Evolutionary conservation across 1,140 invertebrate genomes (phyloP).

Genomic region (Leptestheria dahalacensis): DNA sequence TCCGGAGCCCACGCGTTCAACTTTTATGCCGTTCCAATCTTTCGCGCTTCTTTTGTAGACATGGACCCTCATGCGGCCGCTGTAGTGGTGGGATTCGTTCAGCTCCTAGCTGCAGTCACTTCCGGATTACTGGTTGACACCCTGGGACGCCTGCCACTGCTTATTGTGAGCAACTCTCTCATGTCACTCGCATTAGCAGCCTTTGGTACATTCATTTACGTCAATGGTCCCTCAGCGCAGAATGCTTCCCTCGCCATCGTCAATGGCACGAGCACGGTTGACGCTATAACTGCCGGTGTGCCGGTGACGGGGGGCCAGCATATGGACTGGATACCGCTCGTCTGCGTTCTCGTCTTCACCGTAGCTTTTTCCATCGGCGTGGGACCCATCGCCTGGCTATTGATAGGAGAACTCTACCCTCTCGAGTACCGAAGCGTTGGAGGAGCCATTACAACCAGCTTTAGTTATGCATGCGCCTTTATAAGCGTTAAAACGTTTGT

Average conservation of each 20-base stretch:
- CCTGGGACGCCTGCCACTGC: constrained; percentile 54
- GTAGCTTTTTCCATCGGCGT: constrained; percentile 74
- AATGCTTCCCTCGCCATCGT: neutral
- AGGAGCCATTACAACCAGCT: constrained; percentile 65
- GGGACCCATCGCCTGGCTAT: constrained; percentile 72
- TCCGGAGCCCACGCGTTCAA: constrained; percentile 66
- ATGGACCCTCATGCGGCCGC: constrained; percentile 66
- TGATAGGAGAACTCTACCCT: constrained; percentile 75
- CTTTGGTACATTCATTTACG: constrained; percentile 64
- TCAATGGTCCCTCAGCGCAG: constrained; percentile 28
- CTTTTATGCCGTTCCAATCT: constrained; percentile 65
- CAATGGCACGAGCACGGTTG: constrained; percentile 21
- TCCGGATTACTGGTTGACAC: constrained; percentile 65
- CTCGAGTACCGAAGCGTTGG: constrained; percentile 67
- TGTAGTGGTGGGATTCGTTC: constrained; percentile 58
- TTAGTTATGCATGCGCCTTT: constrained; percentile 76
- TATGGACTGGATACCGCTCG: constrained; percentile 61
- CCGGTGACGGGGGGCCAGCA: constrained; percentile 27
- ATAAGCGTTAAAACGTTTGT: constrained; percentile 78
- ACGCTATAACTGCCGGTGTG: constrained; percentile 18
- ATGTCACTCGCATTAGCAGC: constrained; percentile 64
- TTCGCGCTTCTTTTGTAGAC: constrained; percentile 35
- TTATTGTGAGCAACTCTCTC: constrained; percentile 59
- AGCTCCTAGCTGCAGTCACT: constrained; percentile 55
- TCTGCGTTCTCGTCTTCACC: constrained; percentile 66